Base-by-base conservation (phyloP, 2,797 vertebrate species). In the Schizopygopsis malacanthus region DNA sequence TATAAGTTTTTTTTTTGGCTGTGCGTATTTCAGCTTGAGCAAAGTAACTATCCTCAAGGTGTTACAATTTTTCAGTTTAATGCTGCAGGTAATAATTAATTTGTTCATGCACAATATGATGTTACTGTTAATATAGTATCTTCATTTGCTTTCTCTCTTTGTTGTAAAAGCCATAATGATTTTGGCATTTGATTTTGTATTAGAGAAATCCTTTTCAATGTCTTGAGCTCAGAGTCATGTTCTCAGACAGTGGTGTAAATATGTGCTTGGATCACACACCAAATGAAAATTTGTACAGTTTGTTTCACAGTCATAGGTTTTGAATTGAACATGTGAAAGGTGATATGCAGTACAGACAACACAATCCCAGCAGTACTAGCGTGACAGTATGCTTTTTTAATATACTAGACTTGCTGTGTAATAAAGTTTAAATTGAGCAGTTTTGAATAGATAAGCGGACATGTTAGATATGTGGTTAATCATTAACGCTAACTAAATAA, bases 261-360 rank as follows among this genome's bases (percentile, higher is more conserved):
- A n/a, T 7, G 12, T 39, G 12, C 28, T 76, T 65, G 13, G 43
- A 76, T 83, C 43, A 25, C 70, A 73, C 25, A 18, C 70, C 41
- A 25, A n/a, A 28, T 63, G 25, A 76, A 39, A 73, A 13, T 33
- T 63, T 83, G 37, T 11, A 61, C 52, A 61, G 69, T 82, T 81
- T 81, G 47, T 81, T 81, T 70, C 33, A 12, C 50, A 82, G 81
- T 73, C 18, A 47, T 37, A 50, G 56, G 7, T 63, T 75, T 75
- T 47, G 7, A 28, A 75, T 83, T 76, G 28, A 20, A 37, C 11
- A 75, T 50, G 41, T 47, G 25, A 75, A 83, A 65, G 41, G 25
- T 65, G n/a, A 45, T 72, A 47, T 52, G 20, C 28, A 16, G 25
- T 37, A 73, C 18, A 73, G 12, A 16, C 7, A 7, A 47, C 69